phyloP scores from a whole-genome alignment of 2,888 invertebrate species.

The Neuroscelio doddi region DNA sequence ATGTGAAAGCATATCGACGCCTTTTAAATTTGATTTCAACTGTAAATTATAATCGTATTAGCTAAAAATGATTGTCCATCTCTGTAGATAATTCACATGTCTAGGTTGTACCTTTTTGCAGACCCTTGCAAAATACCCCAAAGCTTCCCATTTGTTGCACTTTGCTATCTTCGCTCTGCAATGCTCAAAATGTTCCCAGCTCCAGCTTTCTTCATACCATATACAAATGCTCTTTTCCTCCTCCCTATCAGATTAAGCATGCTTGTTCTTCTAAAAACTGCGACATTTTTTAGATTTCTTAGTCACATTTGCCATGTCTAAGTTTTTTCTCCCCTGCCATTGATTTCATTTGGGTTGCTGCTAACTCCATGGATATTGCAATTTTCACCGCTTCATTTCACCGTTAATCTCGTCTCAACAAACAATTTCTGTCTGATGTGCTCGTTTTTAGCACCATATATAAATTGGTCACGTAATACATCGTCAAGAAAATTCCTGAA shows the following conservation, averaged over 20 bases:
- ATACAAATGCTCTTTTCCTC: neutral
- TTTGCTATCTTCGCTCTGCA: neutral
- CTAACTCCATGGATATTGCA: slow-evolving; percentile 28
- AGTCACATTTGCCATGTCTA: neutral
- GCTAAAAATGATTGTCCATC: slow-evolving; percentile 46
- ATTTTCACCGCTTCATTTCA: slow-evolving; percentile 37
- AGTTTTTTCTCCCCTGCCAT: neutral
- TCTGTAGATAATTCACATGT: slow-evolving; percentile 30
- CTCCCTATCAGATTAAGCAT: neutral
- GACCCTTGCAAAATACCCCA: slow-evolving; percentile 5
- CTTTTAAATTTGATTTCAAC: slow-evolving; percentile 12
- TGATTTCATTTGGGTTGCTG: slow-evolving; percentile 17
- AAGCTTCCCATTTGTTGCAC: slow-evolving; percentile 13
- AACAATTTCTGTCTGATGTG: slow-evolving; percentile 44
- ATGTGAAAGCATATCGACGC: slow-evolving; percentile 31
- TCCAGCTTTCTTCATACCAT: slow-evolving; percentile 8
- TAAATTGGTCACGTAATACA: slow-evolving; percentile 46
- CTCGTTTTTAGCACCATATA: slow-evolving; percentile 48
- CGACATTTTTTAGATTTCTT: no score
- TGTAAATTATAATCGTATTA: slow-evolving; percentile 39
- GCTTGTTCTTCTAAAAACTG: neutral
- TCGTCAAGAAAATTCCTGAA: slow-evolving; percentile 51
- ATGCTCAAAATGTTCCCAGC: neutral
- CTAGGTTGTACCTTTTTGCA: neutral
- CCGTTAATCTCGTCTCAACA: slow-evolving; percentile 38